Conservation (phyloP, 2,888 invertebrate genomes). For the Rotaria magnacalcarata region DNA sequence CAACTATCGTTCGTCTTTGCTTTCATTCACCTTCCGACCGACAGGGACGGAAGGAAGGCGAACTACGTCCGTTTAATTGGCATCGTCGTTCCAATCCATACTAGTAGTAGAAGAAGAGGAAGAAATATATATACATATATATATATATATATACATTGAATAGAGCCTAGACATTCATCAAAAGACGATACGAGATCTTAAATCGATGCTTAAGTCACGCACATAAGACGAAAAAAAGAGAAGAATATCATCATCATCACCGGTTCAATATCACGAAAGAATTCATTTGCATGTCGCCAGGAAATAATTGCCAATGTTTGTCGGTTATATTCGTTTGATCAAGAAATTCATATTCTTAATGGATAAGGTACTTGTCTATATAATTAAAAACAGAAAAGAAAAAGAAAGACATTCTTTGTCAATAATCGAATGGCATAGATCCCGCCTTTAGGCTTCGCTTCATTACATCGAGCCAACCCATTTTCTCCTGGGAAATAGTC, state of each 20-base stretch:
- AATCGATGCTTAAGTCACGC: neutral
- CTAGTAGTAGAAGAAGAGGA: neutral
- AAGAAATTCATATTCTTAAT: neutral
- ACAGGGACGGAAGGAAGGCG: conserved; percentile 11
- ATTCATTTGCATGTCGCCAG: conserved; percentile 8
- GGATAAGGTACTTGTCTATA: conserved; percentile 31
- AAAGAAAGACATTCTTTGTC: conserved; percentile 26
- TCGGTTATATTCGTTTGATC: conserved; percentile 26
- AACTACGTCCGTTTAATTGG: conserved; percentile 29
- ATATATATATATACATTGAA: neutral
- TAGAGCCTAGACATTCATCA: conserved; percentile 1
- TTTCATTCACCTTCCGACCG: conserved; percentile 29
- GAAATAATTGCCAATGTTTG: neutral
- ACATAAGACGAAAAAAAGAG: neutral
- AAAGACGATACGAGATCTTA: conserved; percentile 26
- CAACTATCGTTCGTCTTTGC: conserved; percentile 20
- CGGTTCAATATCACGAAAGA: conserved; percentile 4
- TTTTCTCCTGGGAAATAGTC: conserved; percentile 24
- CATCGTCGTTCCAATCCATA: conserved; percentile 11
- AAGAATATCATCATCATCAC: neutral
- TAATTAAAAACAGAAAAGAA: neutral
- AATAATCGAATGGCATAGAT: conserved; percentile 29
- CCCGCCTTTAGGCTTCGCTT: conserved; percentile 19
- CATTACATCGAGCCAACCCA: conserved; percentile 31
- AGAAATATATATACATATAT: neutral